These are phyloP conservation scores for Drosophila punjabiensis DNA, from an alignment of 1,140 invertebrate species.

Conservation along the genomic window DNA sequence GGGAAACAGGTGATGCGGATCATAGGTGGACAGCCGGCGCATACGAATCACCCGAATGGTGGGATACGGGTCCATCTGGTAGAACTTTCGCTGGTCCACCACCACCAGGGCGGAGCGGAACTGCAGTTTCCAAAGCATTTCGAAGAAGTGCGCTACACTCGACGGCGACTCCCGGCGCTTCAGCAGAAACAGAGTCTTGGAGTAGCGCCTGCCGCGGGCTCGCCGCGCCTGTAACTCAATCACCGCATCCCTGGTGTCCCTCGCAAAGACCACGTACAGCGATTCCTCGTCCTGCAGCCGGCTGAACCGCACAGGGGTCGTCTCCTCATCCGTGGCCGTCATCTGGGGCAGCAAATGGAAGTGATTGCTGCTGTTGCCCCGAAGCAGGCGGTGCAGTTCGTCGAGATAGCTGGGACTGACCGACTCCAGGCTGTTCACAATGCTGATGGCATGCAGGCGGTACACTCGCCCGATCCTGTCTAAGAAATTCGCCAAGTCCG, in stretches of 20 bases:
- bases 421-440: slow-evolving; percentile 44
- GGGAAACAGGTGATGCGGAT: slow-evolving; percentile 46
- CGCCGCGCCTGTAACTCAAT: slow-evolving; percentile 38
- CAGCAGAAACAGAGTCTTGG: slow-evolving; percentile 48
- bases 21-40: slow-evolving; percentile 7
- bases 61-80: slow-evolving; percentile 72
- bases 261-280: slow-evolving; percentile 60
- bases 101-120: slow-evolving; percentile 62
- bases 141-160: slow-evolving; percentile 32
- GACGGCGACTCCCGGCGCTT: not conserved
- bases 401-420: slow-evolving; percentile 24
- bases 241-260: slow-evolving; percentile 42
- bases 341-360: slow-evolving; percentile 53
- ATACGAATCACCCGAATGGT: slow-evolving; percentile 35
- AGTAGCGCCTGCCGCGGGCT: slow-evolving; percentile 50
- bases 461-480: slow-evolving; percentile 44
- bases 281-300: slow-evolving; percentile 26
- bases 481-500: slow-evolving; percentile 35
- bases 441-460: slow-evolving; percentile 37
- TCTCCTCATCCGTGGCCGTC: slow-evolving; percentile 24
- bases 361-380: slow-evolving; percentile 29
- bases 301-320: slow-evolving; percentile 6
- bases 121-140: slow-evolving; percentile 50
- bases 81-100: slow-evolving; percentile 36
- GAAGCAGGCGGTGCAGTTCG: slow-evolving; percentile 26